A percentile compares a stretch with the other conserved stretches of the same genome.
phyloP scores from a whole-genome alignment of 2,888 invertebrate genomes.

The Spilosoma lubricipeda region DNA sequence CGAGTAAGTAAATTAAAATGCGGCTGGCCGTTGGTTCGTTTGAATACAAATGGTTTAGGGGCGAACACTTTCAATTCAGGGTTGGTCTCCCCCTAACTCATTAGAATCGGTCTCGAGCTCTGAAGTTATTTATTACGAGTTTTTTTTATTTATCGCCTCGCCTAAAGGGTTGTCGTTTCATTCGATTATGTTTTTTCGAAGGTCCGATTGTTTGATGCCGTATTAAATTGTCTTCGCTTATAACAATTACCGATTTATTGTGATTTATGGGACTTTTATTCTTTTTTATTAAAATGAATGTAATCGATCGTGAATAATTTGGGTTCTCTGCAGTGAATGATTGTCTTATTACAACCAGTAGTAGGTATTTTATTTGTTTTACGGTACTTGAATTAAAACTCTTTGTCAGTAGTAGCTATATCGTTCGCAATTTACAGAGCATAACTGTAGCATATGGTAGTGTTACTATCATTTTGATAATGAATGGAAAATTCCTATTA shows the following conservation, averaged over 20 bases:
- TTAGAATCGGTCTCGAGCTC: conserved; percentile 68
- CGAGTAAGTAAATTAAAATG: conserved; percentile 86
- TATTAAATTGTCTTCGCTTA: conserved; percentile 61
- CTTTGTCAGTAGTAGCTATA: neutral
- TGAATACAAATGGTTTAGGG: conserved; percentile 85
- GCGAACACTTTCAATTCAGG: conserved; percentile 74
- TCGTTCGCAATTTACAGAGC: neutral
- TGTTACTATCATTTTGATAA: neutral
- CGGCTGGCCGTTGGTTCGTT: conserved; percentile 73
- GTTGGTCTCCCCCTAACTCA: conserved; percentile 66
- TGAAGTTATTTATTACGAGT: conserved; percentile 70
- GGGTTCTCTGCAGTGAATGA: neutral
- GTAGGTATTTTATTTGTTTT: neutral
- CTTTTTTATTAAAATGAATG: conserved; percentile 35
- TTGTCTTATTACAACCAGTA: neutral
- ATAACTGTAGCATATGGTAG: neutral
- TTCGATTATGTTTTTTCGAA: conserved; percentile 63
- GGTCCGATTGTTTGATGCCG: conserved; percentile 51
- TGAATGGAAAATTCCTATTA: neutral
- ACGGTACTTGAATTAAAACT: neutral
- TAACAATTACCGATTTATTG: conserved; percentile 60
- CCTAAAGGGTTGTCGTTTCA: conserved; percentile 69
- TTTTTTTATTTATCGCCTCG: conserved; percentile 70
- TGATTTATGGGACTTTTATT: conserved; percentile 50
- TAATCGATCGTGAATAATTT: conserved; percentile 1